These are phyloP conservation scores for Sclerurus mexicanus DNA, from an alignment of 2,113 vertebrate genomes.

Conservation along the genomic window DNA sequence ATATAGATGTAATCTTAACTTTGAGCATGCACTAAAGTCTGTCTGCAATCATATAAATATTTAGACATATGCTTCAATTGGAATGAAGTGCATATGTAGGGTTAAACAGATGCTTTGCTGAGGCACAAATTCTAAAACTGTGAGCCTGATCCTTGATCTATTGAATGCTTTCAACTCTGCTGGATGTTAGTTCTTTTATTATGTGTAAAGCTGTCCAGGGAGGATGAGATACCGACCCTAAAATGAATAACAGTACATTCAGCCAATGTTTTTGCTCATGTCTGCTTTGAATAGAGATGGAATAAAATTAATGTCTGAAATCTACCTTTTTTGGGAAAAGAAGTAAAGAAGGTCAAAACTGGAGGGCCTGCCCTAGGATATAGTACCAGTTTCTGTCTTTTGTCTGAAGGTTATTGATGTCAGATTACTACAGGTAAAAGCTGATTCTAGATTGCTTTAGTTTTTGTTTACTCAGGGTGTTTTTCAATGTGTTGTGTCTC, in stretches of 20 bases:
- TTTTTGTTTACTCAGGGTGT: background rate
- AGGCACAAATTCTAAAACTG: slow-evolving; percentile 18
- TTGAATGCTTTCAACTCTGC: slow-evolving; percentile 50
- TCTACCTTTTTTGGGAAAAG: background rate
- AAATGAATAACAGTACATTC: slow-evolving; percentile 41
- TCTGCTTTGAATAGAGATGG: slow-evolving; percentile 37
- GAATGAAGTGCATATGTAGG: background rate
- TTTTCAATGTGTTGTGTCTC: background rate
- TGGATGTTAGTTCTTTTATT: slow-evolving; percentile 39
- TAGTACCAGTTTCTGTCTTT: background rate
- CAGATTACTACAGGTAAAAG: background rate
- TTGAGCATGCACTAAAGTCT: background rate
- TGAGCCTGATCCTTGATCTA: slow-evolving; percentile 39
- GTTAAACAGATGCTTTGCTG: slow-evolving; percentile 50
- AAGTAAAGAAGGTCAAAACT: background rate
- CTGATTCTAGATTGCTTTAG: background rate
- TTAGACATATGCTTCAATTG: background rate
- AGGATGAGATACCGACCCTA: slow-evolving; percentile 41
- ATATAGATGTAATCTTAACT: slow-evolving; percentile 33
- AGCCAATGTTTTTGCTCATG: slow-evolving; percentile 24
- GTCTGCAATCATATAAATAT: slow-evolving; percentile 6
- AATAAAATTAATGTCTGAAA: slow-evolving; percentile 36
- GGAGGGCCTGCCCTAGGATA: background rate
- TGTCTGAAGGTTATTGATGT: background rate
- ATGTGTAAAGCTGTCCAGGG: slow-evolving; percentile 24